Conservation (phyloP, 2,797 vertebrate genomes). For the Australoheros facetus region DNA sequence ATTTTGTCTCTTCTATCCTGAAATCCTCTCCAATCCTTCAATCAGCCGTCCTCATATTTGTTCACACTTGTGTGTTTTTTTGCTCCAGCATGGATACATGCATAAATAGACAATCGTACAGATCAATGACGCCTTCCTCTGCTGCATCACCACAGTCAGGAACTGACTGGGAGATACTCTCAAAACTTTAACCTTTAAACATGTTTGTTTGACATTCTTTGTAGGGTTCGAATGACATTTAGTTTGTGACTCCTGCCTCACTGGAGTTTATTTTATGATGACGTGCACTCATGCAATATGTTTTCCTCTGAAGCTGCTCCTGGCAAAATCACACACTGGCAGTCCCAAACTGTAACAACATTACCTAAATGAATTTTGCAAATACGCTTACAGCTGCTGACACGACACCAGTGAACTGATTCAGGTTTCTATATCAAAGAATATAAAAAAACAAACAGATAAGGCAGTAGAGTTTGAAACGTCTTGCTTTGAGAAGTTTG, state of each 20-base stretch:
- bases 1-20: background rate
- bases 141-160: background rate
- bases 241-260: background rate
- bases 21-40: background rate
- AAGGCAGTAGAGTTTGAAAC: background rate
- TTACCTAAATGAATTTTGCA: background rate
- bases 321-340: background rate
- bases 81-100: background rate
- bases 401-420: background rate
- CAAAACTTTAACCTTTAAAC: background rate
- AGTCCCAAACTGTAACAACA: background rate
- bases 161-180: background rate
- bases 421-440: background rate
- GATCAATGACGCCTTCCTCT: background rate
- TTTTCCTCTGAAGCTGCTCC: conserved; percentile 6
- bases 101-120: background rate
- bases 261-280: background rate
- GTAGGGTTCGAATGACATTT: background rate
- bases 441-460: background rate
- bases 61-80: background rate
- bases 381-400: background rate
- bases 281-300: background rate
- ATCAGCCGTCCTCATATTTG: background rate
- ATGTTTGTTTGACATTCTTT: background rate
- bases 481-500: background rate